Evolutionary conservation across 2,797 vertebrate genomes (phyloP).

Genomic region (Podargus strigoides): DNA sequence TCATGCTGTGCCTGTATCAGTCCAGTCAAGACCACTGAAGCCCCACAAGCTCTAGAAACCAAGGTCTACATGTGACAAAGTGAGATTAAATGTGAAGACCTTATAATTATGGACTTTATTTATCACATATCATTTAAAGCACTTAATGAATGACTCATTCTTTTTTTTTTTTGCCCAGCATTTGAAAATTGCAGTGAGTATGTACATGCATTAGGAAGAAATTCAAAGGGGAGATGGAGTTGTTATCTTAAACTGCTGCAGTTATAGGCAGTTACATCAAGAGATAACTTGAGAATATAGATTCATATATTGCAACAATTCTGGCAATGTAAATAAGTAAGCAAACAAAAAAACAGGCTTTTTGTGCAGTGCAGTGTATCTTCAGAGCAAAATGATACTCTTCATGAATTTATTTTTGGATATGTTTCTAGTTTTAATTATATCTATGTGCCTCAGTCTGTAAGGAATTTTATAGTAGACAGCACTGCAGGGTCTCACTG

Average conservation of each 20-base stretch:
- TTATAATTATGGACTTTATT: slow-evolving; percentile 26
- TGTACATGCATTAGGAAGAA: background rate
- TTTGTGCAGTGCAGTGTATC: background rate
- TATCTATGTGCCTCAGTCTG: background rate
- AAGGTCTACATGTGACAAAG: slow-evolving; percentile 13
- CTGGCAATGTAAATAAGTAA: background rate
- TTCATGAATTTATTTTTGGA: background rate
- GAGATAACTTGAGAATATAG: background rate
- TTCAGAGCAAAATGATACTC: background rate
- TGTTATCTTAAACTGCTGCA: background rate
- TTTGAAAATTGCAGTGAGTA: background rate
- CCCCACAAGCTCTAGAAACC: background rate
- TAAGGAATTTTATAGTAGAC: background rate
- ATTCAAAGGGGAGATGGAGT: background rate
- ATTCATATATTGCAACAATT: background rate
- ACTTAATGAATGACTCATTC: background rate
- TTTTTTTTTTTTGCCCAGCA: background rate
- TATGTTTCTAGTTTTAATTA: background rate
- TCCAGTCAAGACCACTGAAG: background rate
- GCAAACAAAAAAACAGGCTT: background rate
- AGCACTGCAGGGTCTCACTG: background rate
- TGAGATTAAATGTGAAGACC: slow-evolving; percentile 12
- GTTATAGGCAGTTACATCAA: background rate
- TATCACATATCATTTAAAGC: background rate
- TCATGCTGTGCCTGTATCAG: background rate